Evolutionary conservation across 2,113 vertebrate species (phyloP), one percentile per base, ranked within the genome.

Genomic region (Turdus rufiventris): DNA sequence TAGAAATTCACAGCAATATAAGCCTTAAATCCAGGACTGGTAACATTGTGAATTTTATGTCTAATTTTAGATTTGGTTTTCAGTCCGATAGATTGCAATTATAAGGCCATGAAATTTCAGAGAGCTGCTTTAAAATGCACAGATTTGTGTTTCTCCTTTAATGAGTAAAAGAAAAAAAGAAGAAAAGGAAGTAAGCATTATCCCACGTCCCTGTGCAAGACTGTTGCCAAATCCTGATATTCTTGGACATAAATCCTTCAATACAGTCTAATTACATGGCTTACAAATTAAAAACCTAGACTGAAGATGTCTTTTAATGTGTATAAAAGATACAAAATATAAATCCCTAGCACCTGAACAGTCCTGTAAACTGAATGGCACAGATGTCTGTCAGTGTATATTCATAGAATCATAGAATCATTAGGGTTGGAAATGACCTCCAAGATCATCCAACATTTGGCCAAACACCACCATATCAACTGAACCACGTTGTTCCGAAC

Each of bases 11-110:
- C 56, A 93, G 85, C 43, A 90, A 76, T 88, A 51, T 71, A 91
- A 83, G 61, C 71, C 65, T 86, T 93, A 92, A 94, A 95, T 93
- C 60, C 63, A 61, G 75, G 51, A 79, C 29, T 67, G n/a, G 51
- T 84, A 89, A 92, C 79, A 50, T 65, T 85, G 34, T 88, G 81
- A 68, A 15, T 93, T 96, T 95, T 88, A 95, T 88, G 60, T 75
- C 53, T 94, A 94, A 96, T 93, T 94, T 93, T 91, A 91, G 75
- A 79, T 83, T 85, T 88, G 12, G 72, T 65, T 96, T 95, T 95
- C 76, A 77, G 56, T 67, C 36, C 2, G 0, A 82, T 66, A 93
- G 51, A 67, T 79, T 90, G 71, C 8, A 10, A 90, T 90, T 95
- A 96, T 60, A 53, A 40, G 33, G 36, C 25, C 51, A 50, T n/a